phyloP scores from a whole-genome alignment of 2,113 vertebrate genomes.

The Chlorocebus sabaeus region DNA sequence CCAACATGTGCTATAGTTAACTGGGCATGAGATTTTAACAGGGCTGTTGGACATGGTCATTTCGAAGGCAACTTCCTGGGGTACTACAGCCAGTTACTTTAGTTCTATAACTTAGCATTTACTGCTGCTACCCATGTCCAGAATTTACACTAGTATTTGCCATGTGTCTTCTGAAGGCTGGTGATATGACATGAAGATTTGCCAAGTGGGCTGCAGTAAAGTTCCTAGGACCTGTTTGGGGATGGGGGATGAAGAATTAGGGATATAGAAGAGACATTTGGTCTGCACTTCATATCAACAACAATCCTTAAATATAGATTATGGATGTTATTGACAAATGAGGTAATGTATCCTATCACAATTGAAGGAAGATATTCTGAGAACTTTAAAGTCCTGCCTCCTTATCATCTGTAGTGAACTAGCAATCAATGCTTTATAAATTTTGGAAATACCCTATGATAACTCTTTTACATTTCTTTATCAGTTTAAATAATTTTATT shows the following conservation, averaged over 20 bases:
- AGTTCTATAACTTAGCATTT: background rate
- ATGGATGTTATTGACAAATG: background rate
- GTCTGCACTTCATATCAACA: background rate
- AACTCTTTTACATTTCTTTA: background rate
- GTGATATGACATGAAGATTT: background rate
- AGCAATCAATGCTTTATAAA: background rate
- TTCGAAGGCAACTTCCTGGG: background rate
- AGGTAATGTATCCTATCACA: background rate
- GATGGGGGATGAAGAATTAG: fast-evolving
- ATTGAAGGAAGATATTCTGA: background rate
- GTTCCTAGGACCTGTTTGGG: background rate
- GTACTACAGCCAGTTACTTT: background rate
- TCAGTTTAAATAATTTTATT: background rate
- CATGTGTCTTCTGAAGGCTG: background rate
- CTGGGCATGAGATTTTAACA: background rate
- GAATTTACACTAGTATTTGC: background rate
- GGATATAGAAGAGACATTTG: background rate
- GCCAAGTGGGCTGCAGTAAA: background rate
- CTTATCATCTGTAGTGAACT: background rate
- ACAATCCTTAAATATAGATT: background rate
- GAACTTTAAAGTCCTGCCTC: background rate
- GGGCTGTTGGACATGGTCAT: background rate
- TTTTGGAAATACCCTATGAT: background rate
- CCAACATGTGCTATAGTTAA: background rate
- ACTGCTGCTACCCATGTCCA: background rate